Conservation (phyloP, 2,797 vertebrate species). For the Neosalanx taihuensis region DNA sequence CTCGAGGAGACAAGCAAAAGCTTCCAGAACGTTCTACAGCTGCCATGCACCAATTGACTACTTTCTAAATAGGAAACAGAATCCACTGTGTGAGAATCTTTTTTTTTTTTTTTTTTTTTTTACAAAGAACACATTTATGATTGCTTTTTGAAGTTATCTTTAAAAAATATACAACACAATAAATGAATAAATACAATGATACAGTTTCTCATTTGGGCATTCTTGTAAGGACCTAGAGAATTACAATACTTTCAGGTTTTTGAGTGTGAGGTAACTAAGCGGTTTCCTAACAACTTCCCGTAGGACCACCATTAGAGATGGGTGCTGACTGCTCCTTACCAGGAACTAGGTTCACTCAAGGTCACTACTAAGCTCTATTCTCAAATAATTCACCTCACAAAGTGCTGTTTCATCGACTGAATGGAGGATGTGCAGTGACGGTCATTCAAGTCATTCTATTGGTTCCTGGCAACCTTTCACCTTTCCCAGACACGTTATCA, state of each 20-base stretch:
- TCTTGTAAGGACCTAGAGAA: background rate
- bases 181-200: slow-evolving; percentile 39
- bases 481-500: background rate
- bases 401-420: background rate
- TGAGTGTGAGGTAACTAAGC: background rate
- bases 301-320: background rate
- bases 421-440: background rate
- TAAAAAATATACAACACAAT: slow-evolving; percentile 20
- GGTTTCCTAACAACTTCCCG: too few species aligned
- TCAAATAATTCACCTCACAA: background rate
- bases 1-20: background rate
- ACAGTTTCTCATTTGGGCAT: slow-evolving; percentile 14
- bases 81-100: slow-evolving; percentile 42
- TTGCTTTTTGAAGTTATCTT: slow-evolving; percentile 49
- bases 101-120: slow-evolving; percentile 53
- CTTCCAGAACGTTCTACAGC: slow-evolving; percentile 6
- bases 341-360: background rate
- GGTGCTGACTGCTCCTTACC: background rate
- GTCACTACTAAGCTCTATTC: background rate
- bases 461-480: background rate
- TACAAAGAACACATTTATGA: slow-evolving; percentile 40
- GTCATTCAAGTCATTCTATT: background rate
- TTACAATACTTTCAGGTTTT: background rate
- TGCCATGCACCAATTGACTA: slow-evolving; percentile 31
- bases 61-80: slow-evolving; percentile 47